phyloP scores from a whole-genome alignment of 2,113 vertebrate species.

The Psittacula cyanocephala region DNA sequence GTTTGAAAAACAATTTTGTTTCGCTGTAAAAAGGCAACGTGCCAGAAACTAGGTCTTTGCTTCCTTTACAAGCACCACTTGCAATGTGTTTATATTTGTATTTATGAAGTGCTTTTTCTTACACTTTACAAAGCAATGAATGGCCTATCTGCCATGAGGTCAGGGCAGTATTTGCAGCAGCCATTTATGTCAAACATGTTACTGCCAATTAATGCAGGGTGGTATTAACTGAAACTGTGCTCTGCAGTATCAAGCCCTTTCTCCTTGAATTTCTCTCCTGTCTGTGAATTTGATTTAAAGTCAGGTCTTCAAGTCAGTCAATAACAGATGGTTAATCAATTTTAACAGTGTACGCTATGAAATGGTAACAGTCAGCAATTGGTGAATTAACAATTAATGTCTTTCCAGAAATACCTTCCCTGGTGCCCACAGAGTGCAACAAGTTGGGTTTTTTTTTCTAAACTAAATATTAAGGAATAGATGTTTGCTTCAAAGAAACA shows the following conservation, averaged over 20 bases:
- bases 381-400: constrained; percentile 18
- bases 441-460: not conserved
- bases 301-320: constrained; percentile 37
- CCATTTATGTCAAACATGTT: constrained; percentile 57
- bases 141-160: constrained; percentile 31
- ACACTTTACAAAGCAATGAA: constrained; percentile 62
- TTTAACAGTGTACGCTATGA: not conserved
- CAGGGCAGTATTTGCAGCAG: constrained; percentile 26
- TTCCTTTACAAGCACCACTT: constrained; percentile 60
- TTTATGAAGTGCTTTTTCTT: constrained; percentile 73
- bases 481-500: not conserved
- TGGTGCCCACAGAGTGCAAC: not conserved
- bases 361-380: constrained; percentile 1
- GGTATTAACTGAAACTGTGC: constrained; percentile 41
- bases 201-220: constrained; percentile 65
- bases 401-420: constrained; percentile 23
- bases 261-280: constrained; percentile 20
- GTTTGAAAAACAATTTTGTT: constrained; percentile 70
- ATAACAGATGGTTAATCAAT: constrained; percentile 51
- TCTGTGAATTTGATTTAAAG: constrained; percentile 47
- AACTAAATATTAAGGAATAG: not conserved
- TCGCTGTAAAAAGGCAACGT: constrained; percentile 51
- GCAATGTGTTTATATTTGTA: constrained; percentile 71
- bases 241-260: constrained; percentile 10
- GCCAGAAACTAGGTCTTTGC: constrained; percentile 55